Conservation (phyloP, 2,888 invertebrate genomes). For the Altica lythri region DNA sequence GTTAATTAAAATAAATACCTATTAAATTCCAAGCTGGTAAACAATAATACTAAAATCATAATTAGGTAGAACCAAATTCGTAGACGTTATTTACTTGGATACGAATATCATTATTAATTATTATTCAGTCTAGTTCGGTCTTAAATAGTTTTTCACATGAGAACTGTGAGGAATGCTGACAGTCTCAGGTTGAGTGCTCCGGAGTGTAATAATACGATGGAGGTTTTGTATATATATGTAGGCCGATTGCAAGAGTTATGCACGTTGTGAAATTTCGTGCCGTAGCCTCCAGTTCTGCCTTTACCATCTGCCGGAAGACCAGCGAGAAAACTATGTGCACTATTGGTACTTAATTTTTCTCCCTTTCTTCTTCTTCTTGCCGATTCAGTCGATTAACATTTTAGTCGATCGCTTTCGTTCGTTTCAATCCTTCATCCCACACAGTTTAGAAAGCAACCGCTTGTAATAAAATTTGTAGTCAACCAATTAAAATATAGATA, state of each 20-base stretch:
- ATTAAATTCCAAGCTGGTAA: too few relatives aligned
- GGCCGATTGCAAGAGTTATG: conserved; percentile 21
- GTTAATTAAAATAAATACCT: too few relatives aligned
- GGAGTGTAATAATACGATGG: conserved; percentile 18
- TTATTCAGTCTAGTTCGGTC: too few relatives aligned
- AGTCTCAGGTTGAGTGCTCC: conserved; percentile 21
- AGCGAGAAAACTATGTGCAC: conserved; percentile 32
- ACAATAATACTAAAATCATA: too few relatives aligned
- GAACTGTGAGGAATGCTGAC: conserved; percentile 15
- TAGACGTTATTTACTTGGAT: too few relatives aligned
- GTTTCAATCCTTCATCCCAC: background rate
- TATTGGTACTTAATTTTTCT: conserved; percentile 28
- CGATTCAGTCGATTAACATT: conserved; percentile 10
- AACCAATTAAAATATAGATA: too few relatives aligned
- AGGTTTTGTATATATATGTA: conserved; percentile 13
- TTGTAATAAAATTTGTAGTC: too few relatives aligned
- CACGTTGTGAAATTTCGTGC: conserved; percentile 17
- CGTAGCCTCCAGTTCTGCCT: conserved; percentile 18
- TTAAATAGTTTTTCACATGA: conserved; percentile 18
- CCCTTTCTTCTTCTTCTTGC: background rate
- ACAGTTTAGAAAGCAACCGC: conserved; percentile 4
- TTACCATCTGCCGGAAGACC: conserved; percentile 34
- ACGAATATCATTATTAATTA: too few relatives aligned
- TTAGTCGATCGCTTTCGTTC: conserved; percentile 6
- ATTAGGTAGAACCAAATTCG: too few relatives aligned